Conservation (phyloP, 2,797 vertebrate genomes). For the Agapornis canus region DNA sequence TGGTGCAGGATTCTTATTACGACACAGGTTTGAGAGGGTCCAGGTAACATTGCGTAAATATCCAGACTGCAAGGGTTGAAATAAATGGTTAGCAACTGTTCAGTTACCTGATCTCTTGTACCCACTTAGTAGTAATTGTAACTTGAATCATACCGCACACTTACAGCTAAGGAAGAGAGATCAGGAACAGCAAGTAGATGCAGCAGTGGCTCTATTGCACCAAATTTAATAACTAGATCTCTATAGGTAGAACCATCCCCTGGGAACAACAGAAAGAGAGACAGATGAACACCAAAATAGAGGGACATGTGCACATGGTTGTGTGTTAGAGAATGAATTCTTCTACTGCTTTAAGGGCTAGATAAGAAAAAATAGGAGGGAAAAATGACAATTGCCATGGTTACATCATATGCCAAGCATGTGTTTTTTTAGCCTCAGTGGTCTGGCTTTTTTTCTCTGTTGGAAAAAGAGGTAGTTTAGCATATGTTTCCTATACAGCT, state of each 20-base stretch:
- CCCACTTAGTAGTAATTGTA: neutral
- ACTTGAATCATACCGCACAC: constrained; percentile 41
- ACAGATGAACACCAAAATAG: neutral
- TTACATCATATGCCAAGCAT: neutral
- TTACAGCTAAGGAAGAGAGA: constrained; percentile 86
- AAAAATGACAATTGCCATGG: neutral
- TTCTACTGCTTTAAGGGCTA: neutral
- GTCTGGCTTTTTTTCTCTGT: neutral
- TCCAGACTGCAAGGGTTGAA: constrained; percentile 77
- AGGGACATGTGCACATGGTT: neutral
- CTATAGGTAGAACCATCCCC: constrained; percentile 92
- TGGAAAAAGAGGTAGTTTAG: neutral
- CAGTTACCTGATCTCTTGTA: neutral
- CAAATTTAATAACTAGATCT: constrained; percentile 94
- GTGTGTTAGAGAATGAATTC: neutral
- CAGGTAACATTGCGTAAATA: constrained; percentile 95
- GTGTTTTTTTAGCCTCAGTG: neutral
- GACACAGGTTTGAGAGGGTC: constrained; percentile 97
- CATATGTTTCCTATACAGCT: neutral
- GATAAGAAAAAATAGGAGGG: neutral
- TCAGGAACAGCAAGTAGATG: constrained; percentile 89
- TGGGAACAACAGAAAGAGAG: constrained; percentile 40
- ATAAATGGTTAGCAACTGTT: neutral
- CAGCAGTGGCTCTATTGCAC: constrained; percentile 87
- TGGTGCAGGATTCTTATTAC: constrained; percentile 96